Evolutionary conservation across 2,113 vertebrate genomes (phyloP).

Genomic region (Apeltes quadracus): DNA sequence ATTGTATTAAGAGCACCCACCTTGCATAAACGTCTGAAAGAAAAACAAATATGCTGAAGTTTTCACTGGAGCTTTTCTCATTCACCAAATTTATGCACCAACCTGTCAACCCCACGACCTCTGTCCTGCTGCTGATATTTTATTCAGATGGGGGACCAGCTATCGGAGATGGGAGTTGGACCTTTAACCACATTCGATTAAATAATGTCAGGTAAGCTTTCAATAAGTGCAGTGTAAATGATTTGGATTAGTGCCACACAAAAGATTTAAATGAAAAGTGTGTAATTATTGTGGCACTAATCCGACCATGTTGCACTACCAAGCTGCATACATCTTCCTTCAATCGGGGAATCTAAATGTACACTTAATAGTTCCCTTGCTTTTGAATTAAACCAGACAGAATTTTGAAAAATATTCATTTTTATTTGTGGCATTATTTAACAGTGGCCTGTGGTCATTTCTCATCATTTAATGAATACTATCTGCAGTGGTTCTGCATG

Average conservation of each 20-base stretch:
- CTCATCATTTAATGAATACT: background rate
- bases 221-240: constrained; percentile 48
- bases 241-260: constrained; percentile 55
- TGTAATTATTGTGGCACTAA: constrained; percentile 33
- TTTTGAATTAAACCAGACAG: constrained; percentile 38
- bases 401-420: constrained; percentile 11
- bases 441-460: background rate
- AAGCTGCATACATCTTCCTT: constrained; percentile 22
- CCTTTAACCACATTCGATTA: constrained; percentile 44
- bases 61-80: constrained; percentile 60
- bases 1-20: constrained; percentile 65
- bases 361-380: constrained; percentile 25
- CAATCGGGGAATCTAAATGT: constrained; percentile 45
- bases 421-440: constrained; percentile 13
- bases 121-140: constrained; percentile 39
- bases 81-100: constrained; percentile 42
- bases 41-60: constrained; percentile 31
- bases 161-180: constrained; percentile 28
- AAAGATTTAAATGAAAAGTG: constrained; percentile 40
- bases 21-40: constrained; percentile 61
- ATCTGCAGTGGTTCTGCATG: constrained; percentile 6
- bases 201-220: constrained; percentile 54
- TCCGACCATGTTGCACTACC: constrained; percentile 18
- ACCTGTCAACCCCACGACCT: constrained; percentile 33
- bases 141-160: constrained; percentile 41